Evolutionary conservation across 1,140 invertebrate genomes (phyloP), one percentile per base, ranked within the genome.

Genomic region (Eueides isabella): DNA sequence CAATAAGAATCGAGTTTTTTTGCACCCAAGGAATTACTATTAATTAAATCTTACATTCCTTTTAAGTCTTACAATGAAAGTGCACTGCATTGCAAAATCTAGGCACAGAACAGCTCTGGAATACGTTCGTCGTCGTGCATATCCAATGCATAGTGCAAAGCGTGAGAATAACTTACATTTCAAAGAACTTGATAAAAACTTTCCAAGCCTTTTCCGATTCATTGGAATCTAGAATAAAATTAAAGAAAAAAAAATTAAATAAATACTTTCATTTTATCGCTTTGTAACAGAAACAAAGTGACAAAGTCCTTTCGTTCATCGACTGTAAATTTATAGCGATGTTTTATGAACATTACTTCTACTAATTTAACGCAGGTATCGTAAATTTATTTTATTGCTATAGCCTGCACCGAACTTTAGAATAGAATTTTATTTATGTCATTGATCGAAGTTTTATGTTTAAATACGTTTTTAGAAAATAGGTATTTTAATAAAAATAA

Each of bases 41-140:
- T 74, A 74, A 74, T 74, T 74, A 69, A 74, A 48, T 55, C 29
- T 41, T 74, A 64, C 55, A 69, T 69, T 41, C 72, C 72, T 68
- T 74, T 65, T 74, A 74, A 65, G 72, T 69, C 72, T 7, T 41
- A 74, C 72, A 74, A 74, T 74, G 72, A 74, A 74, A 74, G 72
- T 73, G 72, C 67, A 74, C 35, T 69, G 72, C 67, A 74, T 74
- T 74, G 67, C 72, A 69, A 68, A 69, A 67, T 38, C 67, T 35
- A 61, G 35, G 61, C 61, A 74, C 72, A 61, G 38, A 33, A 35
- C 61, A 62, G 26, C 61, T 74, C 55, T 68, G 61, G 72, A 74
- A 74, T 74, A 69, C 72, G 67, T 74, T 64, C 29, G 72, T 5
- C 41, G 72, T 44, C 26, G 23, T 64, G 72, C 66, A 74, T 74